Conservation (phyloP, 1,140 invertebrate species). For the Caenorhabditis latens region DNA sequence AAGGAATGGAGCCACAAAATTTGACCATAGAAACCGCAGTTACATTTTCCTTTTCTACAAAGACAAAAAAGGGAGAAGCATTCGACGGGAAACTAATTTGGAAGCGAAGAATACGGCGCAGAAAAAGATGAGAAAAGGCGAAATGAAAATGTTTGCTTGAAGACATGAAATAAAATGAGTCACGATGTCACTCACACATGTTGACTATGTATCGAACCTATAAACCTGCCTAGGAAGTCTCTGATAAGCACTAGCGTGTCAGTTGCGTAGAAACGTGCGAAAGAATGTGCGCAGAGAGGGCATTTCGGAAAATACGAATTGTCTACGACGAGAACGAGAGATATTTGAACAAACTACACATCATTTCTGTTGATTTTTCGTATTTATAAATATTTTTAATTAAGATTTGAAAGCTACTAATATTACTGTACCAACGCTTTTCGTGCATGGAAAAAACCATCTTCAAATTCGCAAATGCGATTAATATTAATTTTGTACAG, state of each 20-base stretch:
- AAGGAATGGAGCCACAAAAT: background rate
- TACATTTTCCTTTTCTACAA: background rate
- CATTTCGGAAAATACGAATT: background rate
- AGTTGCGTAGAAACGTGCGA: slow-evolving; percentile 26
- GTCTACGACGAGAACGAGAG: background rate
- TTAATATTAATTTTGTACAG: no score
- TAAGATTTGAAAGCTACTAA: no score
- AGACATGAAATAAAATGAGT: slow-evolving; percentile 24
- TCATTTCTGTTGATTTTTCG: no score
- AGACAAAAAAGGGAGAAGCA: background rate
- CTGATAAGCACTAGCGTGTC: background rate
- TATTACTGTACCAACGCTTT: no score
- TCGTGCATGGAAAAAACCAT: no score
- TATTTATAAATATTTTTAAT: no score
- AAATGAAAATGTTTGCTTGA: background rate
- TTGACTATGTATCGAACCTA: slow-evolving; percentile 1
- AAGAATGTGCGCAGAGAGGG: background rate
- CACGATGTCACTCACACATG: slow-evolving; percentile 14
- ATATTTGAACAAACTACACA: background rate
- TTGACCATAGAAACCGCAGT: background rate
- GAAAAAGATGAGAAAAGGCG: background rate
- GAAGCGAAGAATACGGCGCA: background rate
- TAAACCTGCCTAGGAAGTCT: slow-evolving; percentile 5
- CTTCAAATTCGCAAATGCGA: no score
- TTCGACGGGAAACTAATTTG: slow-evolving; percentile 16